Base-by-base conservation (phyloP, 2,113 vertebrate species). In the Scomber japonicus region DNA sequence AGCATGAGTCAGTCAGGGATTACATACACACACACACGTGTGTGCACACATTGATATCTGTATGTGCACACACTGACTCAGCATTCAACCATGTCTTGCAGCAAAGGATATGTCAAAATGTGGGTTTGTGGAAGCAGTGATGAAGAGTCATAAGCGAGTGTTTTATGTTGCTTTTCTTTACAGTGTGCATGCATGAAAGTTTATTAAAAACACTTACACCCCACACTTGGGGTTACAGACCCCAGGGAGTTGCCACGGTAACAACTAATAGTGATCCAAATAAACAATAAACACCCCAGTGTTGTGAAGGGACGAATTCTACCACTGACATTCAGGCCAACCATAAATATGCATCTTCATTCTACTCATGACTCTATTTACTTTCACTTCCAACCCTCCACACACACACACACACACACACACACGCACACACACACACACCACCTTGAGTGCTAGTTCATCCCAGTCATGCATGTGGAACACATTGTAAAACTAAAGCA, bases 401-500 rank as follows among this genome's bases (percentile, higher is more conserved):
- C 69, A 14, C 74, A 49, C 66, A 27, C 75, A 35, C 57, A 69
- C 63, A 40, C 70, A 24, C 59, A 19, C 40, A 53, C 63, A 74
- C 53, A 80, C 35, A 19, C 4, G 59, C 11, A 44, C 44, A 59
- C 68, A 31, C 54, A 68, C 49, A 67, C 69, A 14, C 74, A 49
- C 66, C 12, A 86, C 85, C 88, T 89, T 79, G 70, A 87, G 84
- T 60, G 79, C 82, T 74, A 73, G 59, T 79, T 79, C 24, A 19
- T 90, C 86, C 83, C 75, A 85, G 75, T 83, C 89, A 90, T 91
- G 87, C 86, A 86, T 91, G 88, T 85, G 88, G 84, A 89, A 89
- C 89, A 86, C 87, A 82, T 86, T 92, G 89, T 88, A 82, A 89
- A 92, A 84, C 74, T 82, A 71, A 85, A 87, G 80, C 84, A 85